These are phyloP conservation scores for Stenotaenia linearis DNA, from an alignment of 2,888 invertebrate species.

Conservation along the genomic window DNA sequence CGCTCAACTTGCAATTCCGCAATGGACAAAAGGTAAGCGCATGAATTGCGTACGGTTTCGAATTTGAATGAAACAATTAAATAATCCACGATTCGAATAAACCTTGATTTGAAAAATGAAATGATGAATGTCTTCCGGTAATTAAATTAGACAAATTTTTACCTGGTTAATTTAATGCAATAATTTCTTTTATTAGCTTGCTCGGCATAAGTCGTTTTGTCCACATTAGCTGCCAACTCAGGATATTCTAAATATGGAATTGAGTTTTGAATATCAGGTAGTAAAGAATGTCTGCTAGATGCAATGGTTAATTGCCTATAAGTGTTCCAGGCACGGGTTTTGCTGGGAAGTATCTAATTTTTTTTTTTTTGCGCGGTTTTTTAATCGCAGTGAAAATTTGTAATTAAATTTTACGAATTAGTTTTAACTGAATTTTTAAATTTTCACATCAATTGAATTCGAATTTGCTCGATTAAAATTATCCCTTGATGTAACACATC, in stretches of 20 bases:
- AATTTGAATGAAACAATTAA: not conserved
- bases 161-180: slow-evolving; percentile 73
- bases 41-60: not conserved
- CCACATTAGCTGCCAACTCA: slow-evolving; percentile 43
- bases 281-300: not conserved
- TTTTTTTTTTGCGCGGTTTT: too few species aligned
- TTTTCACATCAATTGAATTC: too few species aligned
- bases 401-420: too few species aligned
- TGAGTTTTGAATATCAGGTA: not conserved
- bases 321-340: too few species aligned
- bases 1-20: not conserved
- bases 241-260: slow-evolving; percentile 38
- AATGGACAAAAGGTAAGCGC: not conserved
- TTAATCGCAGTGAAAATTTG: too few species aligned
- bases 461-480: too few species aligned
- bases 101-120: not conserved
- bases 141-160: slow-evolving; percentile 40
- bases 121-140: not conserved
- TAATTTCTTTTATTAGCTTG: slow-evolving; percentile 76
- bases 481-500: too few species aligned
- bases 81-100: not conserved
- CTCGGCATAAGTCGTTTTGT: slow-evolving; percentile 77
- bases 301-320: not conserved
- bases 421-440: too few species aligned
- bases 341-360: too few species aligned